Evolutionary conservation across 2,797 vertebrate species (phyloP).

Genomic region (Darevskia nairensis): DNA sequence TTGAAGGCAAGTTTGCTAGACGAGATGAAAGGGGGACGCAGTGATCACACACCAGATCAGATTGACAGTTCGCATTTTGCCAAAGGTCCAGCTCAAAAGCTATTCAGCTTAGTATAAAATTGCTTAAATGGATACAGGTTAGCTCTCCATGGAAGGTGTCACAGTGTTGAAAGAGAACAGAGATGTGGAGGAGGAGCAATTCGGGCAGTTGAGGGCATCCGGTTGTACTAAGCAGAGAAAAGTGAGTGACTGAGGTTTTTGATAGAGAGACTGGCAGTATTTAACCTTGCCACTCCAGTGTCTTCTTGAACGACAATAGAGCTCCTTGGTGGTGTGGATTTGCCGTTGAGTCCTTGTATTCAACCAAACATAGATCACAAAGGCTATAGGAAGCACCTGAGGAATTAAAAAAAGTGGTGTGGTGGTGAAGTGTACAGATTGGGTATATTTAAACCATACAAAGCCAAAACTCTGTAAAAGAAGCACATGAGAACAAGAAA

Average conservation of each 20-base stretch:
- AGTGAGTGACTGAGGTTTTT: constrained; percentile 63
- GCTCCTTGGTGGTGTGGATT: constrained; percentile 17
- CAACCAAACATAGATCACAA: constrained; percentile 11
- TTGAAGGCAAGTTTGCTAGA: constrained; percentile 62
- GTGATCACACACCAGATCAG: constrained; percentile 56
- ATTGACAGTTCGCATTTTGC: constrained; percentile 62
- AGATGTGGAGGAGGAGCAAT: constrained; percentile 61
- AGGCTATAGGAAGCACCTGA: constrained; percentile 16
- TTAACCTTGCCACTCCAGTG: constrained; percentile 55
- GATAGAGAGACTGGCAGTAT: constrained; percentile 5
- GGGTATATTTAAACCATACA: too few relatives aligned
- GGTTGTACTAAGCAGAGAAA: constrained; percentile 62
- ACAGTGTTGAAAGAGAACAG: constrained; percentile 63
- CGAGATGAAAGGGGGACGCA: constrained; percentile 61
- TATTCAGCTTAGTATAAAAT: constrained; percentile 61
- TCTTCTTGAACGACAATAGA: constrained; percentile 3
- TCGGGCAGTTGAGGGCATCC: constrained; percentile 58
- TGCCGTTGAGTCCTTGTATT: background rate
- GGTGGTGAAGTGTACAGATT: rapidly evolving
- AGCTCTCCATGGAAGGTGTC: constrained; percentile 52
- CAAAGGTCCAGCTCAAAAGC: constrained; percentile 55
- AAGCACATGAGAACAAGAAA: background rate
- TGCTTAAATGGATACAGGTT: constrained; percentile 63
- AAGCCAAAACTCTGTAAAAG: background rate
- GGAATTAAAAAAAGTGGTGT: background rate